Base-by-base conservation (phyloP, 2,113 vertebrate genomes). In the Anhinga rufa region DNA sequence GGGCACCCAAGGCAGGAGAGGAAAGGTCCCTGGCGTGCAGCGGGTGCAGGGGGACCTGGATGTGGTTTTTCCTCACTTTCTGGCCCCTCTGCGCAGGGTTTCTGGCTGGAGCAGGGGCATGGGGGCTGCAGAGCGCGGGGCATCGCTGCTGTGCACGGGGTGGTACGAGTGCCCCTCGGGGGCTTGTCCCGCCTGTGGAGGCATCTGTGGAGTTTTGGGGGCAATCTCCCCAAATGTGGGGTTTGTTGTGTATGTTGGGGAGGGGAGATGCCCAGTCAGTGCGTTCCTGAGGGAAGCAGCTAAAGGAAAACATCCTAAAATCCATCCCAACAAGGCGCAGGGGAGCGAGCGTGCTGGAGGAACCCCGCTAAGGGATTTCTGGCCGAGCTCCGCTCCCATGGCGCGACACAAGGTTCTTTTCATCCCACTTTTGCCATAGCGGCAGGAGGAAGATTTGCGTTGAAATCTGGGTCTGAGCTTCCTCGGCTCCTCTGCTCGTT, bases 261-360 rank as follows among this genome's bases (percentile, higher is more conserved):
- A 34, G 11, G 44, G 52, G 46, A 60, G 49, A 7, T 52, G 10
- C 14, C 9, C 14, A 3, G 13, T 44, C 34, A 4, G 0, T 11
- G 61, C 0, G 1, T 18, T 88, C 28, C 24, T 0, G 1, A 81
- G 68, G 36, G 36, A 48, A 76, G 14, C 5, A 8, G 14, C 11
- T 40, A 11, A 22, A 61, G 65, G 61, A 51, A 79, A 66, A 49
- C 3, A 1, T 28, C 79, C 75, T 12, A 6, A 88, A 93, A 34
- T 26, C 65, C 29, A 0, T 36, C 42, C 70, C 2, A 10, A 29
- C 1, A 10, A 31, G 62, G 22, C 17, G 12, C 25, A 46, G 42
- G 46, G 44, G 22, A 1, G 2, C 0, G 1, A 74, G 34, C 0
- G 0, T 3, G 40, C 28, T 0, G 0, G 81, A 79, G 75, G 61